A percentile compares a stretch with the other conserved stretches of the same genome.
These are phyloP conservation scores for Acrocephalus arundinaceus DNA, from an alignment of 2,113 vertebrate genomes.

Conservation along the genomic window DNA sequence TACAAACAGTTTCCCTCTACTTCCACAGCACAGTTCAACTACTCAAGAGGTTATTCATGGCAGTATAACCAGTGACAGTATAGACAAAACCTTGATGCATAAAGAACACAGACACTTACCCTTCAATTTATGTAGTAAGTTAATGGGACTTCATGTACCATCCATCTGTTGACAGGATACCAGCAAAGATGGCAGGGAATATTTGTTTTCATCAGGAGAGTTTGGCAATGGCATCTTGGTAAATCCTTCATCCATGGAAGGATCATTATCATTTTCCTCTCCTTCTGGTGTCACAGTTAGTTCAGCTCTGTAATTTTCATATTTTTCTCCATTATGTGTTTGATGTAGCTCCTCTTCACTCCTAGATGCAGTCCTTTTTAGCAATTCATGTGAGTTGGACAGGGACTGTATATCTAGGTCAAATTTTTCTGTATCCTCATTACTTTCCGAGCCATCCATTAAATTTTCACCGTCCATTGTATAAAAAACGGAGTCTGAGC, in stretches of 20 bases:
- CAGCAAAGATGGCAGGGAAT: conserved; percentile 36
- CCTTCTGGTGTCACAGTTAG: neutral
- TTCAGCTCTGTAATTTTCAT: neutral
- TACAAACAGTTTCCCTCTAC: neutral
- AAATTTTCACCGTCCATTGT: neutral
- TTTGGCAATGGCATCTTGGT: neutral
- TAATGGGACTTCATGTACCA: neutral
- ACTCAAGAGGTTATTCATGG: neutral
- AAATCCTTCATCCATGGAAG: neutral
- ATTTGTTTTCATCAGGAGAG: conserved; percentile 2
- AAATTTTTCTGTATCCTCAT: neutral
- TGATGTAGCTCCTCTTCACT: neutral
- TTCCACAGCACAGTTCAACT: neutral
- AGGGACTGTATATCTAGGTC: neutral
- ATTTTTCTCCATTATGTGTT: neutral
- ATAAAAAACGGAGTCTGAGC: neutral
- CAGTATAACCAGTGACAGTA: neutral
- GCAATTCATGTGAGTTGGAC: neutral
- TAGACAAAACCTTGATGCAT: neutral
- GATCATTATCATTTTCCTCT: neutral
- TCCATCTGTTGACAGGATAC: conserved; percentile 32
- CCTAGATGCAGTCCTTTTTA: conserved; percentile 3
- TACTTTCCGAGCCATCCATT: neutral
- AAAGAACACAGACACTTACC: conserved; percentile 24
- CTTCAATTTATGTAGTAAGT: neutral